Evolutionary conservation across 2,797 vertebrate species (phyloP), one percentile per base, ranked within the genome.

Genomic region (Cynodonichthys magdalenae): DNA sequence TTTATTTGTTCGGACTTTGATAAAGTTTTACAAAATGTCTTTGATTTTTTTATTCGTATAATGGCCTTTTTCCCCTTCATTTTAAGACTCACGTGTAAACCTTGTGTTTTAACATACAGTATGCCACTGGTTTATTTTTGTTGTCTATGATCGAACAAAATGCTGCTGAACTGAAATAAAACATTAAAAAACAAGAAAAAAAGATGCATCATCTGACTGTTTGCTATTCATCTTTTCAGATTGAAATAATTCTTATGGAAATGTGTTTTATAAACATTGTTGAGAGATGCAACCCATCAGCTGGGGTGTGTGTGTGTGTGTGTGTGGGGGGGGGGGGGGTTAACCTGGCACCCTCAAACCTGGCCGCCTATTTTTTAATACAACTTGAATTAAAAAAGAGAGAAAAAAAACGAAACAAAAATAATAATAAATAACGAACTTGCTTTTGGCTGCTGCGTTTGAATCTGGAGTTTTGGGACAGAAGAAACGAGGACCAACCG

Each of bases 401-500:
- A 36, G 2, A 49, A 47, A 31, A 1, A 34, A 15, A 28, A 56
- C 2, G 45, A 47, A 51, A 1, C 24, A 15, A 29, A 1, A 15
- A 42, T 9, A 17, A 29, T 44, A 54, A 28, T 51, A 49, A 24
- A 10, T n/a, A 2, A 29, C 66, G 56, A 54, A 66, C 15, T 42
- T 61, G 59, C 45, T 55, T 63, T 63, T 29, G 76, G 56, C 58
- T 82, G 77, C 11, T 69, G 58, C 77, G 82, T 78, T 44, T 64
- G 55, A 58, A 46, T 47, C 53, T 46, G 31, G 53, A 78, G 53
- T 47, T 81, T 83, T 60, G 62, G 48, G 63, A 58, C 17, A 63
- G 52, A 75, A 73, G 76, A 81, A 83, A 78, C 67, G 66, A 66
- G 64, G 75, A 77, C 73, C 51, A 74, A 56, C 79, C 83, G 79